Evolutionary conservation across 2,797 vertebrate genomes (phyloP).

Genomic region (Natrix natrix): DNA sequence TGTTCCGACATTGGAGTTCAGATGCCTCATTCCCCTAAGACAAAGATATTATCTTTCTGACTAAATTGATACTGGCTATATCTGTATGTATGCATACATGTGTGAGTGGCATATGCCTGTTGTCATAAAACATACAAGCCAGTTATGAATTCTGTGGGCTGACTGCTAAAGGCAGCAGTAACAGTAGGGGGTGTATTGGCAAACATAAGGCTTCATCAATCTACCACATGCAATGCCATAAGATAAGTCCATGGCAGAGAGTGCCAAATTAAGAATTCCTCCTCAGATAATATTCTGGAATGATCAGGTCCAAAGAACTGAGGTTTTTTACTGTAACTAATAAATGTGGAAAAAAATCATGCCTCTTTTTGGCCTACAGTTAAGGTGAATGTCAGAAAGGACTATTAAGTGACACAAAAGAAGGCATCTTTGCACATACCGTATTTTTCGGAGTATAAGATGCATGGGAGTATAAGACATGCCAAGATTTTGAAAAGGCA

Average conservation of each 20-base stretch:
- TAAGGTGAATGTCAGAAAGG: not conserved
- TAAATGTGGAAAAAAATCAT: not conserved
- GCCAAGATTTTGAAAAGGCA: no score
- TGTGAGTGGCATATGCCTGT: not conserved
- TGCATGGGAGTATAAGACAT: no score
- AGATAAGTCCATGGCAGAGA: not conserved
- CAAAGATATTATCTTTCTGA: constrained; percentile 51
- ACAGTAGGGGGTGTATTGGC: not conserved
- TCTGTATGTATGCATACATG: constrained; percentile 31
- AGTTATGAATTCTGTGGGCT: not conserved
- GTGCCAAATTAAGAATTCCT: not conserved
- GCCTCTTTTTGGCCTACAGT: not conserved
- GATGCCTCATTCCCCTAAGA: constrained; percentile 27
- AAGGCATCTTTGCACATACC: not conserved
- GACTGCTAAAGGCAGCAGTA: not conserved
- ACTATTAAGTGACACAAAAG: not conserved
- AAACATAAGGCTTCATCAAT: not conserved
- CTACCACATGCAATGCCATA: not conserved
- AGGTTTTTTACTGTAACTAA: not conserved
- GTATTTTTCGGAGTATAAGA: no score
- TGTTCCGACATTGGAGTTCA: not conserved
- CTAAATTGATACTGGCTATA: constrained; percentile 59
- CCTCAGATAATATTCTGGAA: not conserved
- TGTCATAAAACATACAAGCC: constrained; percentile 40
- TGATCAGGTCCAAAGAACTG: not conserved